Evolutionary conservation across 2,797 vertebrate species (phyloP).

Genomic region (Onychomys torridus): DNA sequence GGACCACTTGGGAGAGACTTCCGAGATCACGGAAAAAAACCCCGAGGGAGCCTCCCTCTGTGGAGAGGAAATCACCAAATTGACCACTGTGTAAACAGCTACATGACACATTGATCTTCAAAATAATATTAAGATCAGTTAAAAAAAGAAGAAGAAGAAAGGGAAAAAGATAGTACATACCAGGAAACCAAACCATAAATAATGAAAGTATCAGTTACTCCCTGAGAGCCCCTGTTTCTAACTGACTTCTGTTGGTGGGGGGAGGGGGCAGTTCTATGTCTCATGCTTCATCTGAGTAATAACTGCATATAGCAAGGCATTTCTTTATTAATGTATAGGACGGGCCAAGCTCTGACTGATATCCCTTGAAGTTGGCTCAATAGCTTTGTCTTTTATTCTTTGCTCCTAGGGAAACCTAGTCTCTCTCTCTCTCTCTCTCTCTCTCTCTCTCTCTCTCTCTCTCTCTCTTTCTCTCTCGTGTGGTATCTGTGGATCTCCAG

Average conservation of each 20-base stretch:
- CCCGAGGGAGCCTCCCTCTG: background rate
- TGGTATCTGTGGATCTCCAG: background rate
- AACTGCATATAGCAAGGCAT: background rate
- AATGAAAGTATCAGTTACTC: slow-evolving; percentile 84
- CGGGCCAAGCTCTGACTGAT: background rate
- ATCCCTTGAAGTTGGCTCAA: background rate
- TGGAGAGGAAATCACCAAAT: slow-evolving; percentile 53
- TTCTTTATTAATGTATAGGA: background rate
- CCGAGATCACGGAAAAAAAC: background rate
- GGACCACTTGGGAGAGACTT: background rate
- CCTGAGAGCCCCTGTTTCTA: slow-evolving; percentile 79
- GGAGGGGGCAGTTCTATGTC: background rate
- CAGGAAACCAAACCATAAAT: slow-evolving; percentile 86
- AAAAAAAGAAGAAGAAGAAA: slow-evolving; percentile 81
- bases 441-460: no score
- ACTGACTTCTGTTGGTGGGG: slow-evolving; percentile 71
- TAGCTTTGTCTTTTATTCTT: background rate
- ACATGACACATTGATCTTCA: slow-evolving; percentile 34
- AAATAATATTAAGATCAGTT: slow-evolving; percentile 63
- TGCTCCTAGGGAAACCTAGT: no score
- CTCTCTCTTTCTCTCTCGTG: no score
- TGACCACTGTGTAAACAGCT: slow-evolving; percentile 70
- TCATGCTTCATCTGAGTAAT: background rate
- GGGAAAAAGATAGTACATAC: slow-evolving; percentile 76
- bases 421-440: no score